Percentiles rank a stretch among this genome's conserved stretches.
Conservation (phyloP, 1,140 invertebrate species). For the Thaumatotibia leucotreta region DNA sequence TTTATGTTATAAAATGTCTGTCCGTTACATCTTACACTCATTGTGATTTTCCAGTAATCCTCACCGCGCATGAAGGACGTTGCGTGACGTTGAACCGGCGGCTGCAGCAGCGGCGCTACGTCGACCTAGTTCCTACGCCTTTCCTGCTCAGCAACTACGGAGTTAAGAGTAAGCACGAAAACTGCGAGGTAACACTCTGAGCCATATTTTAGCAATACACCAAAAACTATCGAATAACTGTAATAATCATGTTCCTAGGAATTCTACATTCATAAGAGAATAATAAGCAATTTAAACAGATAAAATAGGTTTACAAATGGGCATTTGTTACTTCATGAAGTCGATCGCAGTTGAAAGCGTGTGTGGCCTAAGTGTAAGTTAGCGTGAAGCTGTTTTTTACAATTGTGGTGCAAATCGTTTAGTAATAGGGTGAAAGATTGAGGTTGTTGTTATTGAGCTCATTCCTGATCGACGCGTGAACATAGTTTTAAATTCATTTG, state of each 20-base stretch:
- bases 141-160: conserved; percentile 70
- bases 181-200: conserved; percentile 61
- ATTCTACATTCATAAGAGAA: conserved; percentile 7
- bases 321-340: background rate
- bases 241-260: conserved; percentile 11
- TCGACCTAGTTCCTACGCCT: conserved; percentile 68
- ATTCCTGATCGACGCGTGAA: background rate
- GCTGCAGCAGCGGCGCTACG: conserved; percentile 32
- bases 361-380: background rate
- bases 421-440: background rate
- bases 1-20: background rate
- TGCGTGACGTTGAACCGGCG: conserved; percentile 38
- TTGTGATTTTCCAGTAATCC: conserved; percentile 30
- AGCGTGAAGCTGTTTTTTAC: background rate
- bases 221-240: background rate
- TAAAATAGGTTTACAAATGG: background rate
- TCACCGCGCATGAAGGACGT: conserved; percentile 28
- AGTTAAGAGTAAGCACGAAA: conserved; percentile 33
- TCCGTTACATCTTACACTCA: background rate
- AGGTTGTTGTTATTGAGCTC: conserved; percentile 1
- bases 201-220: background rate
- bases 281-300: conserved; percentile 4
- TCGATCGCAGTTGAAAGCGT: background rate
- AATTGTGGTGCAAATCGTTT: background rate
- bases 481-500: background rate